A percentile compares a stretch with the other conserved stretches of the same genome.
Evolutionary conservation across 1,140 invertebrate genomes (phyloP).

Genomic region (Anastatus disparis): DNA sequence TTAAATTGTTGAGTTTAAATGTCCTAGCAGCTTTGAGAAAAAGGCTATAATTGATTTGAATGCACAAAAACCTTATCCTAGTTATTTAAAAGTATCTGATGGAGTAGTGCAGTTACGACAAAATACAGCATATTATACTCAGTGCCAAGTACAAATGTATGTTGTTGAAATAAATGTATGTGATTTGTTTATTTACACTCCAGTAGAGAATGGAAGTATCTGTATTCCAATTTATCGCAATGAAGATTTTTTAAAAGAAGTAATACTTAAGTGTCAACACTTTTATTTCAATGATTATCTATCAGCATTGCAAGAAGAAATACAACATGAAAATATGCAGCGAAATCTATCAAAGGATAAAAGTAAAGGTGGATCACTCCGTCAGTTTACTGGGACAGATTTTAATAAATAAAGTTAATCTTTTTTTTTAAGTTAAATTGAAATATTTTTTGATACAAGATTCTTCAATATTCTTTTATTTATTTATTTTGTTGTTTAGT

Average conservation of each 20-base stretch:
- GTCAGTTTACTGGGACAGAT: no score
- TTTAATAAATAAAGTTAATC: no score
- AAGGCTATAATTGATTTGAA: no score
- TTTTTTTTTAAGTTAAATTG: no score
- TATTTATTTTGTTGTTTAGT: no score
- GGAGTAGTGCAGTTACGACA: background rate
- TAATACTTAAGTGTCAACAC: constrained; percentile 37
- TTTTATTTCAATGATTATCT: constrained; percentile 43
- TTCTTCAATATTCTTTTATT: no score
- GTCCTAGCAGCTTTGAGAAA: constrained; percentile 43
- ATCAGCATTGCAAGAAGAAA: background rate
- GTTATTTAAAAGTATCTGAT: background rate
- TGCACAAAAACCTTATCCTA: no score
- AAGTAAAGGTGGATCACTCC: no score
- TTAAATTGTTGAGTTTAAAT: constrained; percentile 50
- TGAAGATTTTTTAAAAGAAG: constrained; percentile 38
- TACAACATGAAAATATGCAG: background rate
- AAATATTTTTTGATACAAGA: no score
- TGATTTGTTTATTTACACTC: constrained; percentile 49
- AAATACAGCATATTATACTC: constrained; percentile 46
- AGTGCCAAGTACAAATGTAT: constrained; percentile 49
- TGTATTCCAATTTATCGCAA: constrained; percentile 33
- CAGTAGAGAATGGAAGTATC: constrained; percentile 39
- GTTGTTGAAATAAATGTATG: constrained; percentile 42
- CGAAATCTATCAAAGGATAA: no score